phyloP scores from a whole-genome alignment of 2,113 vertebrate species.

The Sprattus sprattus region DNA sequence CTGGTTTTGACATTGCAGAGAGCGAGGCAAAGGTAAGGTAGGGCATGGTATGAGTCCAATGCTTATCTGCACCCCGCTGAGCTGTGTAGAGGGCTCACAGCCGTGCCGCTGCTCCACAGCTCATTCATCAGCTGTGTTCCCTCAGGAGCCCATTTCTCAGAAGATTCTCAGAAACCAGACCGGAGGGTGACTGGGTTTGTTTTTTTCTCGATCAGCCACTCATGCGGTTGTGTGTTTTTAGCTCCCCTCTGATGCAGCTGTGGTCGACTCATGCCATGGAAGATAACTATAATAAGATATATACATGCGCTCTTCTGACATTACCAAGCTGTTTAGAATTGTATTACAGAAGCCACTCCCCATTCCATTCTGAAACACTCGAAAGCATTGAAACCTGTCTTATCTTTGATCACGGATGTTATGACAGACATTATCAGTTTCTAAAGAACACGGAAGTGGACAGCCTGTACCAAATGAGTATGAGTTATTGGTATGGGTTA shows the following conservation, averaged over 20 bases:
- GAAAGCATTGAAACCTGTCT: background rate
- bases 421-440: background rate
- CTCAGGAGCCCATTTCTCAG: conserved; percentile 33
- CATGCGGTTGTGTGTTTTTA: background rate
- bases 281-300: background rate
- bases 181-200: background rate
- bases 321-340: background rate
- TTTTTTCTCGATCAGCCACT: background rate
- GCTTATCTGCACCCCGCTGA: background rate
- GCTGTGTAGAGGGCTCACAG: background rate
- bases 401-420: background rate
- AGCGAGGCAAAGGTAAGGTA: background rate
- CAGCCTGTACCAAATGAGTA: background rate
- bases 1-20: background rate
- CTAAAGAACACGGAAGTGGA: background rate
- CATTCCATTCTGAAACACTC: background rate
- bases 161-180: conserved; percentile 35
- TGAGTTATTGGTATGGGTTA: background rate
- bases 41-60: background rate
- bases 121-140: conserved; percentile 47
- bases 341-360: background rate
- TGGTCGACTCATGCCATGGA: background rate
- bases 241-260: background rate
- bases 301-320: conserved; percentile 7
- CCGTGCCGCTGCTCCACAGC: conserved; percentile 10